Conservation (phyloP, 2,888 invertebrate species). For the Pelosia muscerda region DNA sequence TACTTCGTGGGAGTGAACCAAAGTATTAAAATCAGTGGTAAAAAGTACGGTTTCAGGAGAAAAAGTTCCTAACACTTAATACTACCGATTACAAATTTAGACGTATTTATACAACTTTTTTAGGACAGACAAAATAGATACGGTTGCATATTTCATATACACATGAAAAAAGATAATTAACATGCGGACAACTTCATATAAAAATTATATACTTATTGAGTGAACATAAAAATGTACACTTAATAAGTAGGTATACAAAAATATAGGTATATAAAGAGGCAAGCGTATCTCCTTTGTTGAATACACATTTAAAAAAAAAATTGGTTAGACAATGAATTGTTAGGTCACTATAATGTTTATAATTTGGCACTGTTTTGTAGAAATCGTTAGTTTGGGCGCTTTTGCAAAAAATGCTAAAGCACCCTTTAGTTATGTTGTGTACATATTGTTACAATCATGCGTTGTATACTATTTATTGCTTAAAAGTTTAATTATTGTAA, state of each 20-base stretch:
- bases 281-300: too few species aligned
- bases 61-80: slow-evolving; percentile 71
- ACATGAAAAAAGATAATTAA: too few species aligned
- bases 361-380: slow-evolving; percentile 47
- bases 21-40: slow-evolving; percentile 67
- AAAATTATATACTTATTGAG: too few species aligned
- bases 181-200: too few species aligned
- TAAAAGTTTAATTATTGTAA: slow-evolving; percentile 60
- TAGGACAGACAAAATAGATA: too few species aligned
- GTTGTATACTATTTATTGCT: slow-evolving; percentile 81
- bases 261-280: too few species aligned
- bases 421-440: slow-evolving; percentile 59
- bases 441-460: slow-evolving; percentile 72
- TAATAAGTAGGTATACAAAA: too few species aligned
- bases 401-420: slow-evolving; percentile 33
- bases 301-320: slow-evolving; percentile 39
- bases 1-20: slow-evolving; percentile 63
- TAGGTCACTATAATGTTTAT: slow-evolving; percentile 41
- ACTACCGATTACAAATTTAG: slow-evolving; percentile 42
- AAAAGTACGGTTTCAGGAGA: slow-evolving; percentile 61
- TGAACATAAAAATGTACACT: too few species aligned
- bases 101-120: slow-evolving; percentile 41
- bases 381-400: slow-evolving; percentile 37
- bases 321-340: slow-evolving; percentile 33
- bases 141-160: too few species aligned